Evolutionary conservation across 2,113 vertebrate genomes (phyloP), one percentile per base, ranked within the genome.

Genomic region (cattle (Bos taurus)): DNA sequence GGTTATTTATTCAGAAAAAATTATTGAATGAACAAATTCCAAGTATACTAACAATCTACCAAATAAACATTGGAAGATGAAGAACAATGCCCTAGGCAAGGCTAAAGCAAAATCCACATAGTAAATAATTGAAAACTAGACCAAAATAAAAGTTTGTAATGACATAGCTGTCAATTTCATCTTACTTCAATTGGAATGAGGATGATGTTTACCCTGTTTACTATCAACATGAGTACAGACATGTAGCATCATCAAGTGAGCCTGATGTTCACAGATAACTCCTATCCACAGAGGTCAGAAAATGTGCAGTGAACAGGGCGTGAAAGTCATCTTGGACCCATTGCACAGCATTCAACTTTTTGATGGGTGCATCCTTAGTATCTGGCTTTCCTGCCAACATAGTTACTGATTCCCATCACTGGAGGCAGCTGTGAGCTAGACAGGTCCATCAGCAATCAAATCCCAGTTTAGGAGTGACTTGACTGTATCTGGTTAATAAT

Each of bases 301-400:
- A 83, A 98, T 98, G 0, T 98, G 98, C 1, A 98, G 99, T 43
- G 99, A 99, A 43, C 99, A 99, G 54, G 99, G 99, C 26, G 98
- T 99, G 52, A 99, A 99, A 98, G 99, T 99, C 93, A 99, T 99
- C 71, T 98, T 99, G 98, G 99, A 99, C 98, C 99, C 99, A 0
- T 99, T 99, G 82, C 99, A 99, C 95, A 99, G 99, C 2, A 99
- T 99, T 81, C 99, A 98, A 86, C 99, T 99, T 95, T 99, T 99
- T 59, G 99, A 99, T 98, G 99, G 99, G 99, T 99, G 99, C 99
- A 99, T 97, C 99, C 99, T 0, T 99, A 99, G 98, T 99, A 99
- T 97, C 99, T 99, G 50, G 99, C 98, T 93, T 21, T 99, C 40
- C 88, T 98, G 10, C 98, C 98, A 94, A 98, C 98, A 90, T 99